Base-by-base conservation (phyloP, 2,797 vertebrate species). In the Catamblyrhynchus diadema region DNA sequence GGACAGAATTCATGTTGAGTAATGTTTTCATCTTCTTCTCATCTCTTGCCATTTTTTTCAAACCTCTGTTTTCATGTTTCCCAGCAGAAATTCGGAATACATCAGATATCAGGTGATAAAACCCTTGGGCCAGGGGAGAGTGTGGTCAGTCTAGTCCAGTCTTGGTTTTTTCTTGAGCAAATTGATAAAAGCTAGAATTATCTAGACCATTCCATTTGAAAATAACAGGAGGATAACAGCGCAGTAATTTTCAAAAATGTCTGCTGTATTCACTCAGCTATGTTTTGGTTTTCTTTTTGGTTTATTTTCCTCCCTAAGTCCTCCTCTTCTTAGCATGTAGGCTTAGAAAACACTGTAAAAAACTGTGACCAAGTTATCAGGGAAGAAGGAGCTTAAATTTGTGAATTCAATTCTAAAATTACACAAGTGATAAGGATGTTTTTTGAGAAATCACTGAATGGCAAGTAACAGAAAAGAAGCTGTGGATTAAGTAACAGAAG, bases 371-470 rank as follows among this genome's bases (percentile, higher is more conserved):
- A 7, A 72, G 35, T 80, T 87, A 67, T 57, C 56, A 25, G 54
- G 44, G 62, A 88, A 66, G 79, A 82, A 87, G 15, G 37, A 81
- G 41, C 70, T 92, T 93, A 47, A 61, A 61, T 64, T 83, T 88
- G 64, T 62, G 25, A 88, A 81, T 88, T 81, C 81, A n/a, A 8
- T 78, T 88, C 88, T 95, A 88, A 96, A 95, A 90, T 95, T 72
- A 72, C 32, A 22, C 23, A 30, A 90, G 78, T 54, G 70, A 20
- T 16, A n/a, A 30, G 44, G 10, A 21, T 42, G 13, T 25, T 6
- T 86, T 85, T 74, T 57, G 16, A 83, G 90, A 72, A 96, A 77
- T 60, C 17, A 1, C 59, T 79, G 51, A 70, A 81, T 70, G 71
- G n/a, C 64, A 86, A 85, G 32, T 39, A 75, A n/a, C 45, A 79